phyloP scores from a whole-genome alignment of 1,140 invertebrate genomes.

The Rhyacophila brunnea region DNA sequence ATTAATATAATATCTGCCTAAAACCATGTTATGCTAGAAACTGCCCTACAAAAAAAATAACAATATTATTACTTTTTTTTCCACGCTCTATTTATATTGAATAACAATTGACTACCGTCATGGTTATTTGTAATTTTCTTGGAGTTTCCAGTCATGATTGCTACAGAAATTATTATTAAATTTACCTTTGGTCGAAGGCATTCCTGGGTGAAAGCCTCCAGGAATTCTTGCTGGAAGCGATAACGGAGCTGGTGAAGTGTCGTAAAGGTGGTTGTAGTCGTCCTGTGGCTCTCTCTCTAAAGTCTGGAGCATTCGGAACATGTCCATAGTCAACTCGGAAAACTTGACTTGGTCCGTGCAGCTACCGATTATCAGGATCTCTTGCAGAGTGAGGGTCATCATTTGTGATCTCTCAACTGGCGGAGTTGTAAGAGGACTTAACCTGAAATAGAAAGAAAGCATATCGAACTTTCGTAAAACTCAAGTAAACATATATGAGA shows the following conservation, averaged over 20 bases:
- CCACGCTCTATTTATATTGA: no score
- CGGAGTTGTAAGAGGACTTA: slow-evolving; percentile 82
- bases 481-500: no score
- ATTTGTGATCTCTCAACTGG: slow-evolving; percentile 82
- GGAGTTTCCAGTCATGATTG: no score
- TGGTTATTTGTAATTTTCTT: no score
- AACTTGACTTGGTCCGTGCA: slow-evolving; percentile 96
- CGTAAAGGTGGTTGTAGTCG: slow-evolving; percentile 78
- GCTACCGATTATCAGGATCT: slow-evolving; percentile 93
- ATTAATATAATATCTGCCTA: no score
- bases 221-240: slow-evolving; percentile 56
- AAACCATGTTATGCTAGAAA: no score
- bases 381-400: slow-evolving; percentile 87
- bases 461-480: no score
- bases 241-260: slow-evolving; percentile 82
- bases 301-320: slow-evolving; percentile 96
- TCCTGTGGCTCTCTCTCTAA: slow-evolving; percentile 89
- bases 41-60: no score
- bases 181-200: slow-evolving; percentile 38
- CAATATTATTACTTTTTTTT: no score
- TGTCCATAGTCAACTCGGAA: slow-evolving; percentile 95
- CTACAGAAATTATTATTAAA: no score
- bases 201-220: slow-evolving; percentile 38
- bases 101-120: no score
- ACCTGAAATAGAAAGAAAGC: slow-evolving; percentile 52